Evolutionary conservation across 2,888 invertebrate genomes (phyloP), one percentile per base, ranked within the genome.

Genomic region (Geophilus truncorum): DNA sequence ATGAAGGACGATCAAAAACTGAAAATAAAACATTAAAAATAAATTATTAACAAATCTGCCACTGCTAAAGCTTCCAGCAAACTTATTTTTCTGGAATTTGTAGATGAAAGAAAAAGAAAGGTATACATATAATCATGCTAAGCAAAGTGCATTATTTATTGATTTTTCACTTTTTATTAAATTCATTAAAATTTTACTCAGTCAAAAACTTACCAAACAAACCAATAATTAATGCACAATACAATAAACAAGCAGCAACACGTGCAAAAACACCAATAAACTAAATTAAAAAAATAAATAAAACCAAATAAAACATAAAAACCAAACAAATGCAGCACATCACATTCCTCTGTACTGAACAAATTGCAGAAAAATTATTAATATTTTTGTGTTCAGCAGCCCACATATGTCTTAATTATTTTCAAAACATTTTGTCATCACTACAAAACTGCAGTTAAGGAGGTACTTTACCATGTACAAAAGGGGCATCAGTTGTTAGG

Each of bases 1-100:
- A 96, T 45, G 94, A 92, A 79, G 95, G 94, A 84, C 95, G 91
- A 86, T 95, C 95, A 89, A 94, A 88, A 89, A 95, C 95, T 95
- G 90, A 83, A 89, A 88, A 84, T 12, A 79, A 79, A 51, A 18
- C 1, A 1, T 34, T 7, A 32, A n/a, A 18, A 75, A 32, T 7
- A 75, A 75, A 75, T n/a, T n/a, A 75, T 15, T 21, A 75, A 25
- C 18, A 23, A 62, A 62, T 62, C 9, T 10, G 4, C 15, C 70
- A 40, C 12, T 40, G 9, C 40, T 2, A 77, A 21, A 70, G 21
- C n/a, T 30, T 75, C 75, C 28, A 75, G 75, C 15, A 15, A 75
- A 75, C 28, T n/a, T 23, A 12, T 75, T 70, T 70, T 75, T 23
- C 32, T 75, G 32, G 30, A 28, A 75, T 23, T 75, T 75, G 15